Evolutionary conservation across 2,888 invertebrate species (phyloP).

Genomic region (Chrysodeixis includens): DNA sequence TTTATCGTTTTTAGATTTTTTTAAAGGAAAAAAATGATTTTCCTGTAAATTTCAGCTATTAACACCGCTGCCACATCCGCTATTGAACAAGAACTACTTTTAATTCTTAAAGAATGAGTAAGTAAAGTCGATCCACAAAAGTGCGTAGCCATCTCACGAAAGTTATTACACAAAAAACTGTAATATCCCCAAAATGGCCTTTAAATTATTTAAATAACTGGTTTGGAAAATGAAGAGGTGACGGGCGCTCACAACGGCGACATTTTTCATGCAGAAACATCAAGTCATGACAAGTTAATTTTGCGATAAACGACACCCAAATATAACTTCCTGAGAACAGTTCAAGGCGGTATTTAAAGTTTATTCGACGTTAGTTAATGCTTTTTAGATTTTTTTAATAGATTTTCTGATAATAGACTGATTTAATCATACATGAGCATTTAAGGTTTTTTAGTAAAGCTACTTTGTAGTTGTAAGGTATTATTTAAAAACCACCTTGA

Average conservation of each 20-base stretch:
- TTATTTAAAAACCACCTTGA: not conserved
- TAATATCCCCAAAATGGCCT: not conserved
- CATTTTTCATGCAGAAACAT: slow-evolving; percentile 58
- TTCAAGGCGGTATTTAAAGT: slow-evolving; percentile 40
- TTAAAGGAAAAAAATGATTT: no score
- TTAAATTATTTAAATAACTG: slow-evolving; percentile 28
- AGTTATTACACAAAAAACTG: no score
- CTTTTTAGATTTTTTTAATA: not conserved
- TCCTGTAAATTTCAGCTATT: no score
- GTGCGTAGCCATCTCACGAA: no score
- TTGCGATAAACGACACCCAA: slow-evolving; percentile 57
- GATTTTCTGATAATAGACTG: slow-evolving; percentile 10
- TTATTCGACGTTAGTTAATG: slow-evolving; percentile 11
- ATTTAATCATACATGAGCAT: slow-evolving; percentile 14
- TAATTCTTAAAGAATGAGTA: no score
- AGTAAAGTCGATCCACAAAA: no score
- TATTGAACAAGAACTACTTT: no score
- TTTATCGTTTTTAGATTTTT: no score
- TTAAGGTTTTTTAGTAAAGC: not conserved
- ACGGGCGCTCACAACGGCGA: slow-evolving; percentile 18
- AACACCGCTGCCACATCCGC: no score
- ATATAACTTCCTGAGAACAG: slow-evolving; percentile 48
- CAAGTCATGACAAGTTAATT: slow-evolving; percentile 69
- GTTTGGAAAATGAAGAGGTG: slow-evolving; percentile 22
- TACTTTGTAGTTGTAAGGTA: not conserved